These are phyloP conservation scores for Muraenolepis orangiensis DNA, from an alignment of 2,797 vertebrate species.

Conservation along the genomic window DNA sequence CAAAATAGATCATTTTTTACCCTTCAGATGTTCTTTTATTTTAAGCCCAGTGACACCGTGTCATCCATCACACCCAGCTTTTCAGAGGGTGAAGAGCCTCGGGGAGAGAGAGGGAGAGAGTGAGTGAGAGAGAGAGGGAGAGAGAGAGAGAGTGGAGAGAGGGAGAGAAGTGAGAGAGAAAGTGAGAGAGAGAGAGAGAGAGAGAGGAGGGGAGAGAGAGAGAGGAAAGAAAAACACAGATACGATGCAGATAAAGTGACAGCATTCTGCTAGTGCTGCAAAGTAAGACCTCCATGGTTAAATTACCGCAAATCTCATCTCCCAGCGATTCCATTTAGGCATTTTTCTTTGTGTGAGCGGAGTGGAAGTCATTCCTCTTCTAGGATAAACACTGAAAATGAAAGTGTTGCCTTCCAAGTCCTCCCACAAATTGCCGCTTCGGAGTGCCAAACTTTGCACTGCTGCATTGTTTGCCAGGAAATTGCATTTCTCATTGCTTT, in stretches of 20 bases:
- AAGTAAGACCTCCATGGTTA: constrained; percentile 55
- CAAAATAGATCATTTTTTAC: constrained; percentile 75
- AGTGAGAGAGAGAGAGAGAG: not conserved
- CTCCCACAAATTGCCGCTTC: constrained; percentile 67
- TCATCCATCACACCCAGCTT: constrained; percentile 67
- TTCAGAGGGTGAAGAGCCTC: constrained; percentile 62
- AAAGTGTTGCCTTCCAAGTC: constrained; percentile 54
- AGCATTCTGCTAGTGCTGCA: constrained; percentile 35
- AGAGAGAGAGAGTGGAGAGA: not conserved
- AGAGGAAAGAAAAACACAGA: constrained; percentile 27
- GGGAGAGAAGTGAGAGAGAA: too few relatives aligned
- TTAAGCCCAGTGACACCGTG: constrained; percentile 68
- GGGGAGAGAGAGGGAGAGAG: constrained; percentile 31
- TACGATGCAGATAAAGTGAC: constrained; percentile 54
- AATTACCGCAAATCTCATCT: constrained; percentile 62
- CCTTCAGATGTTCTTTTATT: constrained; percentile 75
- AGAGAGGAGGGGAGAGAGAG: too few relatives aligned
- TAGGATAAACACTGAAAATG: constrained; percentile 67
- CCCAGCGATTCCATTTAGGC: constrained; percentile 63
- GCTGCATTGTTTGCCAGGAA: constrained; percentile 65
- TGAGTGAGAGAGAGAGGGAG: not conserved
- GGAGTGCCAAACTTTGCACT: constrained; percentile 57
- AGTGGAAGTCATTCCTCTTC: constrained; percentile 66
- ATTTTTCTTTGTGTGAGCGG: constrained; percentile 60
- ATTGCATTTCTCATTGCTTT: constrained; percentile 57